These are phyloP conservation scores for Semnopithecus entellus DNA, from an alignment of 2,113 vertebrate genomes.

Conservation along the genomic window DNA sequence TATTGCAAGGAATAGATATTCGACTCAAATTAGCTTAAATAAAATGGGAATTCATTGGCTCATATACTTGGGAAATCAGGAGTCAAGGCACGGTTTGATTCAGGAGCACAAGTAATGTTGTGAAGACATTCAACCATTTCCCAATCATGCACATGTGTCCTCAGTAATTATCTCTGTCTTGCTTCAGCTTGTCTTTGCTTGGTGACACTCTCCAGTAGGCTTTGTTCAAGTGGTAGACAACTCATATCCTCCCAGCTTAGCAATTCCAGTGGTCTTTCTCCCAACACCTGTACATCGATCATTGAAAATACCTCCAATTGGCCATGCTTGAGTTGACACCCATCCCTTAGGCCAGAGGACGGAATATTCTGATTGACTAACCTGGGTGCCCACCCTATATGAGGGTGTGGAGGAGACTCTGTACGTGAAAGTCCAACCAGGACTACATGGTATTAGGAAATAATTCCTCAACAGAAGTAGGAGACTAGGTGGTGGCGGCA, in stretches of 20 bases:
- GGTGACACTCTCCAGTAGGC: background rate
- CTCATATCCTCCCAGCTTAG: background rate
- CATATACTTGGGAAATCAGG: background rate
- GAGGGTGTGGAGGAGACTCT: background rate
- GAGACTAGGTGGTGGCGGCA: background rate
- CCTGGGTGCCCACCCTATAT: background rate
- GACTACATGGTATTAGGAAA: background rate
- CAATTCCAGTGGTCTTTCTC: background rate
- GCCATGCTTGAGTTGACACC: background rate
- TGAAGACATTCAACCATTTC: background rate
- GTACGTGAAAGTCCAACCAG: background rate
- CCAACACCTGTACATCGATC: background rate
- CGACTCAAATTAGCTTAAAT: constrained; percentile 7
- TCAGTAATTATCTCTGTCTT: background rate
- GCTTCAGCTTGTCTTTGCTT: background rate
- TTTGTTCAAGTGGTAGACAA: background rate
- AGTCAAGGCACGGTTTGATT: background rate
- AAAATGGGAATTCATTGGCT: constrained; percentile 19
- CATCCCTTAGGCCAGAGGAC: background rate
- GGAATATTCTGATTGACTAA: background rate
- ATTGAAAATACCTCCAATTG: background rate
- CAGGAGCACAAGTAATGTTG: background rate
- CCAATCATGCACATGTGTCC: background rate
- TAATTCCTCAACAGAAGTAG: background rate
- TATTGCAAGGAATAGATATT: constrained; percentile 18